A percentile compares a stretch with the other conserved stretches of the same genome.
phyloP scores from a whole-genome alignment of 2,113 vertebrate genomes.

The Calcarius ornatus region DNA sequence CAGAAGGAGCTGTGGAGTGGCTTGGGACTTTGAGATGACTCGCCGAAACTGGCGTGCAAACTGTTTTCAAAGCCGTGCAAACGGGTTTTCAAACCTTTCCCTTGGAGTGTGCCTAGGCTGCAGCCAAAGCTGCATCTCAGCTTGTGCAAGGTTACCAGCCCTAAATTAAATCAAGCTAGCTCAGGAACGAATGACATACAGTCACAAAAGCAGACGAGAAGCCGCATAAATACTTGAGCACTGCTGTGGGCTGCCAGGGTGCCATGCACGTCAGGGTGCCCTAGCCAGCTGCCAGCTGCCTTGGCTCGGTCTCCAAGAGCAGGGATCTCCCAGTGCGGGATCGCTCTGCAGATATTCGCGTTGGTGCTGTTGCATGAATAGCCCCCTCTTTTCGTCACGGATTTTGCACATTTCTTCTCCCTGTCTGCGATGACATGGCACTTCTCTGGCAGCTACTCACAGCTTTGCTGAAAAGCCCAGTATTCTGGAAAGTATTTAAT shows the following conservation, averaged over 20 bases:
- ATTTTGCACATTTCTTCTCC: neutral
- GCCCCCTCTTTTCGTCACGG: neutral
- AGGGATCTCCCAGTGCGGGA: neutral
- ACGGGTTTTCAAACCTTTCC: neutral
- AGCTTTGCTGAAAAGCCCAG: slow-evolving; percentile 9
- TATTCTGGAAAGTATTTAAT: slow-evolving; percentile 34
- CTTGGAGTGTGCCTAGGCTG: neutral
- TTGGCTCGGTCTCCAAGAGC: neutral
- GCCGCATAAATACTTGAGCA: neutral
- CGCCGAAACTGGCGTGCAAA: neutral
- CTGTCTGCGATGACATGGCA: slow-evolving; percentile 32
- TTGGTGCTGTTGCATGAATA: neutral
- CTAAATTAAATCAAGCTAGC: neutral
- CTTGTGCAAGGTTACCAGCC: neutral
- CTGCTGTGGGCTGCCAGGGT: neutral
- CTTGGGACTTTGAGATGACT: neutral
- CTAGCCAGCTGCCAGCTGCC: neutral
- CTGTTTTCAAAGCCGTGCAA: neutral
- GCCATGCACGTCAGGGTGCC: neutral
- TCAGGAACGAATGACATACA: rapidly evolving
- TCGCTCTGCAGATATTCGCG: neutral
- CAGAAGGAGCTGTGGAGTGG: neutral
- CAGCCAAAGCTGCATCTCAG: neutral
- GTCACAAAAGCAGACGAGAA: neutral
- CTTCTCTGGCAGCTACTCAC: slow-evolving; percentile 24